Conservation (phyloP, 2,888 invertebrate genomes). For the Meiosimyza platycephala region DNA sequence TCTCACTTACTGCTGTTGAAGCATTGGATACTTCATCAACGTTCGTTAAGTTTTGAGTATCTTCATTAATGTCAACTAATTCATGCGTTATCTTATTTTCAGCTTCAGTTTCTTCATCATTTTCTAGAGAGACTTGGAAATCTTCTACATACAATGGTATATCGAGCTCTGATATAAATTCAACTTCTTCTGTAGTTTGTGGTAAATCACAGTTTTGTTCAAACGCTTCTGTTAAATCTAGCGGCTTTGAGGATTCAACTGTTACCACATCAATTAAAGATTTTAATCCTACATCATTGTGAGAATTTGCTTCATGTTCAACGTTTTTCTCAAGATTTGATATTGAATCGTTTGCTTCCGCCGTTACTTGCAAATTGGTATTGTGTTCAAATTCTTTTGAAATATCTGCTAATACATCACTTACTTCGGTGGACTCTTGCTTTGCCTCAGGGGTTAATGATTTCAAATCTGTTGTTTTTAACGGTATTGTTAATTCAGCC, state of each 20-base stretch:
- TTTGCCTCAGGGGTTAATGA: neutral
- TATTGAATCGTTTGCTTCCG: neutral
- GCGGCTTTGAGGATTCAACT: no score
- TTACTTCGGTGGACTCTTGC: neutral
- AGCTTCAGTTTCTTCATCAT: slow-evolving; percentile 17
- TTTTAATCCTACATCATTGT: slow-evolving; percentile 42
- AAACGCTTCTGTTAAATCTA: no score
- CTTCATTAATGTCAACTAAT: neutral
- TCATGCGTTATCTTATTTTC: slow-evolving; percentile 5
- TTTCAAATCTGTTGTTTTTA: neutral
- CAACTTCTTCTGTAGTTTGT: no score
- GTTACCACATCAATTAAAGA: no score
- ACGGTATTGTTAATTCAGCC: no score
- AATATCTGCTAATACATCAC: slow-evolving; percentile 5
- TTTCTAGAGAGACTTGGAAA: slow-evolving; percentile 19
- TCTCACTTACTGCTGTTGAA: slow-evolving; percentile 51
- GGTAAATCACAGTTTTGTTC: no score
- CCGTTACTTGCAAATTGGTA: neutral
- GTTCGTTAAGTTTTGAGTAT: neutral
- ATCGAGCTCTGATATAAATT: no score
- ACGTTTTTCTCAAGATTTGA: neutral
- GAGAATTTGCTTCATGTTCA: slow-evolving; percentile 45
- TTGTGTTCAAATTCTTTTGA: slow-evolving; percentile 12
- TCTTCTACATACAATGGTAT: slow-evolving; percentile 24
- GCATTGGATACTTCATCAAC: slow-evolving; percentile 45